phyloP scores from a whole-genome alignment of 2,113 vertebrate genomes.

The Bathybates hornii region DNA sequence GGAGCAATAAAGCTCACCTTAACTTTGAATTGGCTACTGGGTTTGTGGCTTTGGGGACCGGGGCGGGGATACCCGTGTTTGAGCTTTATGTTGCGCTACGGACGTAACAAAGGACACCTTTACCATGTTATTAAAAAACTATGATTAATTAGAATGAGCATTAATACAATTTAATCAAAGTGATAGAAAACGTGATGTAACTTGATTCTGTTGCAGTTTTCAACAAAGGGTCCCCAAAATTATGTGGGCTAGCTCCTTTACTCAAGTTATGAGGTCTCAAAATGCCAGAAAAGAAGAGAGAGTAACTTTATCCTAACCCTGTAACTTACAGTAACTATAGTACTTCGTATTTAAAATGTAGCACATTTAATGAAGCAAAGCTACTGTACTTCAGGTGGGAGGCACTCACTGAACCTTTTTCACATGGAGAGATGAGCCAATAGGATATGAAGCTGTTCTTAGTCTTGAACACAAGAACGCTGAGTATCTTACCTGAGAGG shows the following conservation, averaged over 20 bases:
- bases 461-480: not conserved
- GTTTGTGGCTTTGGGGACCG: not conserved
- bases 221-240: not conserved
- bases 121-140: not conserved
- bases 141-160: not conserved
- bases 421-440: not conserved
- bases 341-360: not conserved
- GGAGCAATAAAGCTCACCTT: not conserved
- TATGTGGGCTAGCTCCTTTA: not conserved
- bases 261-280: not conserved
- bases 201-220: not conserved
- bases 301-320: not conserved
- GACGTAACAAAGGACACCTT: not conserved
- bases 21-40: not conserved
- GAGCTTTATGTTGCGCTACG: not conserved
- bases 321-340: not conserved
- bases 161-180: not conserved
- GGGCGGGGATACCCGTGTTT: not conserved
- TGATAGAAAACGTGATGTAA: not conserved
- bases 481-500: constrained; percentile 68
- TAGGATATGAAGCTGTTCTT: not conserved
- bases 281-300: not conserved
- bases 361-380: not conserved
- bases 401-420: not conserved
- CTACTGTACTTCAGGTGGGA: not conserved